phyloP scores from a whole-genome alignment of 92 coral and sea anemone genomes.

The Paramuricea clavata region DNA sequence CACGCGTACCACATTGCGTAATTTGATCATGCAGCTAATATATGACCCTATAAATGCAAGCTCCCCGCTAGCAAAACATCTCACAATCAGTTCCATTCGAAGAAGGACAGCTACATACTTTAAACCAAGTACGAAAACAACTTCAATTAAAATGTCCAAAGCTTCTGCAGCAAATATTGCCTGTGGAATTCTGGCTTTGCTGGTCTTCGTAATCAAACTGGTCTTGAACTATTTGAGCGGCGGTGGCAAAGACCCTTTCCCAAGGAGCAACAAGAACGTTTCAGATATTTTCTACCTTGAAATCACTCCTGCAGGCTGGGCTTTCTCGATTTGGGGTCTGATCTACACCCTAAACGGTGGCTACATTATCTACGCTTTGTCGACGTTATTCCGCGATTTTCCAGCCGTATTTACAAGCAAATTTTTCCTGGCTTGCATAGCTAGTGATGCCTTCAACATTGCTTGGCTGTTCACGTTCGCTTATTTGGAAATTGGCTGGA shows the following conservation, averaged over 20 bases:
- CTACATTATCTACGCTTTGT: conserved; percentile 79
- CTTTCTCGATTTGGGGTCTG: conserved; percentile 91
- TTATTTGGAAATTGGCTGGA: conserved; percentile 56
- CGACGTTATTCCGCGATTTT: conserved; percentile 71
- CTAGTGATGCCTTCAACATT: conserved; percentile 64
- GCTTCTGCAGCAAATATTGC: background rate
- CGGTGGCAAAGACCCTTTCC: conserved; percentile 3
- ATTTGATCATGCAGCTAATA: background rate
- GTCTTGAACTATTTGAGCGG: conserved; percentile 27
- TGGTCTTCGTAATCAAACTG: conserved; percentile 2
- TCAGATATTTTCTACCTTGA: conserved; percentile 26
- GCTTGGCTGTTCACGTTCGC: conserved; percentile 81
- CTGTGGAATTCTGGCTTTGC: background rate
- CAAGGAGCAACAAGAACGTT: background rate
- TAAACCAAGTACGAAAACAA: background rate
- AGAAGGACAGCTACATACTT: background rate
- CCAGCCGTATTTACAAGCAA: conserved; percentile 66
- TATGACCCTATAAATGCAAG: background rate
- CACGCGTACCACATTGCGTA: background rate
- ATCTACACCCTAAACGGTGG: conserved; percentile 83
- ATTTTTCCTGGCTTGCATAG: conserved; percentile 62
- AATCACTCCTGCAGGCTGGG: conserved; percentile 94
- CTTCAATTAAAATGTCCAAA: background rate
- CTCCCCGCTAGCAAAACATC: background rate
- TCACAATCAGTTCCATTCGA: background rate